Percentiles rank a stretch among this genome's conserved stretches.
Conservation (phyloP, 2,797 vertebrate species). For the Pangasius djambal region DNA sequence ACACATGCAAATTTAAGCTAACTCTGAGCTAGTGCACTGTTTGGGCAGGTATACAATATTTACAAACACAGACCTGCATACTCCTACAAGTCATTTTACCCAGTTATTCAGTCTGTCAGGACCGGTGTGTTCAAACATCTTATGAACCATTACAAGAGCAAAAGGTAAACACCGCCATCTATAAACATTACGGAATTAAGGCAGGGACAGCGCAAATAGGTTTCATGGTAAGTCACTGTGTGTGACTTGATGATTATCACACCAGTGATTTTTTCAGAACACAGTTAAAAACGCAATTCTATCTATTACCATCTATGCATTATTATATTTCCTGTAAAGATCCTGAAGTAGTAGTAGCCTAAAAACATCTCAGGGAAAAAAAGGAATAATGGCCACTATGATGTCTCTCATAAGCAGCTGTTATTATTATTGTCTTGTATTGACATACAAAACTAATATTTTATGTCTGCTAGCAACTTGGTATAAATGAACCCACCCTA, state of each 20-base stretch:
- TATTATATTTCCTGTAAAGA: background rate
- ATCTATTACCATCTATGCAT: background rate
- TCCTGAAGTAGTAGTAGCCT: background rate
- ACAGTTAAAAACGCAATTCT: background rate
- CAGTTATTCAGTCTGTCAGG: background rate
- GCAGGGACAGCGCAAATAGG: background rate
- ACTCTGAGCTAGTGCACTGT: background rate
- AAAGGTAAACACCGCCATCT: background rate
- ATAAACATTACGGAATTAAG: background rate
- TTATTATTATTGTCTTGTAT: background rate
- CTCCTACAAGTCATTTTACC: background rate
- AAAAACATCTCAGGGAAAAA: background rate
- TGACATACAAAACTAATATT: background rate
- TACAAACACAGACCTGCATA: background rate
- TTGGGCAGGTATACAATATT: background rate
- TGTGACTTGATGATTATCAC: background rate
- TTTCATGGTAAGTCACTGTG: background rate
- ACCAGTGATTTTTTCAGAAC: background rate
- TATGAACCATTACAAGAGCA: background rate
- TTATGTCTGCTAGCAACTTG: background rate
- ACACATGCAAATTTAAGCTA: background rate
- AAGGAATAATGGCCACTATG: background rate
- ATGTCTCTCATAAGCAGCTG: background rate
- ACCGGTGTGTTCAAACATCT: background rate
- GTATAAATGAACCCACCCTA: background rate